A percentile compares a stretch with the other conserved stretches of the same genome.
Evolutionary conservation across 2,113 vertebrate genomes (phyloP).

Genomic region (Kobus ellipsiprymnus): DNA sequence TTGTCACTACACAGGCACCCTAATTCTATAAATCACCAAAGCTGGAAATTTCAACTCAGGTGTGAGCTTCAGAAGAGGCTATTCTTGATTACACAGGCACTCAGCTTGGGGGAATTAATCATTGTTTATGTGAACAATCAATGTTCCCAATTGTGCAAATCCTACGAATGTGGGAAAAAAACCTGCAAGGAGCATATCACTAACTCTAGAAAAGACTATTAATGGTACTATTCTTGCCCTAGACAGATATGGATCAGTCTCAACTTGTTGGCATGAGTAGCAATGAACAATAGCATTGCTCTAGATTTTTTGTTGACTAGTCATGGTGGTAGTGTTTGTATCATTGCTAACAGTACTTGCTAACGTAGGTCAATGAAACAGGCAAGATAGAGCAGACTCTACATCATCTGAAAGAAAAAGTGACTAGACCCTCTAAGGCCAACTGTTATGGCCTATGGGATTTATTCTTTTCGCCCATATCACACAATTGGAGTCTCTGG

Average conservation of each 20-base stretch:
- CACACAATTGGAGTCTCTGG: not conserved
- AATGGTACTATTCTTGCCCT: not conserved
- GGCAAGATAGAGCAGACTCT: not conserved
- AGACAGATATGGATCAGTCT: not conserved
- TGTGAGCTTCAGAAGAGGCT: not conserved
- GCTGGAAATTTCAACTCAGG: not conserved
- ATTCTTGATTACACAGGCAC: not conserved
- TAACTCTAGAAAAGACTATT: not conserved
- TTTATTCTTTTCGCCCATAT: not conserved
- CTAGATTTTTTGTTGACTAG: not conserved
- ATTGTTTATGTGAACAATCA: not conserved
- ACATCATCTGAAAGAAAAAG: not conserved
- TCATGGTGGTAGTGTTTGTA: not conserved
- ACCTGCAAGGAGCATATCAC: not conserved
- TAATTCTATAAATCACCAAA: not conserved
- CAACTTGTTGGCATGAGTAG: not conserved
- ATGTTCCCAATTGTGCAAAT: not conserved
- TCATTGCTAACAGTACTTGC: not conserved
- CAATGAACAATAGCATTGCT: not conserved
- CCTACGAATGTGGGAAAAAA: not conserved
- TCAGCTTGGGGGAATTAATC: not conserved
- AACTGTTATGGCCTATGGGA: not conserved
- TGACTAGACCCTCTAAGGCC: not conserved
- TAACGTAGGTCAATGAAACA: not conserved
- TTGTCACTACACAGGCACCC: not conserved